phyloP scores from a whole-genome alignment of 2,797 vertebrate species.

The Toxotes lorentzi region DNA sequence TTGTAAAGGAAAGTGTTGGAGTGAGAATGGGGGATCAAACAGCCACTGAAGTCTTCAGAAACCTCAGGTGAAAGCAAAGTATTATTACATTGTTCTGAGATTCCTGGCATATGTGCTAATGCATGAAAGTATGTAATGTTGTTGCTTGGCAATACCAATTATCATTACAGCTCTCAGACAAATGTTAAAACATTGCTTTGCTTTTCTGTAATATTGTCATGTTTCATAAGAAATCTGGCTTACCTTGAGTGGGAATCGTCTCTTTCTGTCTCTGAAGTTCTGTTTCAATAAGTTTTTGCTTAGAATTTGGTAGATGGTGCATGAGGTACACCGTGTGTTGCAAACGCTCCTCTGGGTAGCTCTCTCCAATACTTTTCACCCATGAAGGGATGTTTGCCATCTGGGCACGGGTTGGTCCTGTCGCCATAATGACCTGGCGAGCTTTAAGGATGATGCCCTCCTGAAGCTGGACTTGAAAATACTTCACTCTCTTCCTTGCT shows the following conservation, averaged over 20 bases:
- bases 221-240: constrained; percentile 14
- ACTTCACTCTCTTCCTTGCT: constrained; percentile 62
- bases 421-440: constrained; percentile 80
- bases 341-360: constrained; percentile 82
- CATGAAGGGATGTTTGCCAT: constrained; percentile 87
- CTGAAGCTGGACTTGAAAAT: constrained; percentile 80
- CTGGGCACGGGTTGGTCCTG: constrained; percentile 84
- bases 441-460: constrained; percentile 75
- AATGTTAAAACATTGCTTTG: background rate
- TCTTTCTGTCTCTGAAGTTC: constrained; percentile 30
- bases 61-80: constrained; percentile 30
- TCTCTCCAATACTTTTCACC: constrained; percentile 80
- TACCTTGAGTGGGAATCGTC: constrained; percentile 55
- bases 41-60: constrained; percentile 4
- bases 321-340: constrained; percentile 86
- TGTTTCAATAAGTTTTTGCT: constrained; percentile 42
- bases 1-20: constrained; percentile 9
- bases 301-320: constrained; percentile 70
- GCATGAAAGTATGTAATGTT: background rate
- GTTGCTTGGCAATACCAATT: background rate
- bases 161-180: background rate
- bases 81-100: background rate
- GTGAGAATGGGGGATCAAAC: background rate
- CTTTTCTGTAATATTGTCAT: background rate
- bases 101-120: background rate